Conservation (phyloP, 1,140 invertebrate species). For the Achroia grisella region DNA sequence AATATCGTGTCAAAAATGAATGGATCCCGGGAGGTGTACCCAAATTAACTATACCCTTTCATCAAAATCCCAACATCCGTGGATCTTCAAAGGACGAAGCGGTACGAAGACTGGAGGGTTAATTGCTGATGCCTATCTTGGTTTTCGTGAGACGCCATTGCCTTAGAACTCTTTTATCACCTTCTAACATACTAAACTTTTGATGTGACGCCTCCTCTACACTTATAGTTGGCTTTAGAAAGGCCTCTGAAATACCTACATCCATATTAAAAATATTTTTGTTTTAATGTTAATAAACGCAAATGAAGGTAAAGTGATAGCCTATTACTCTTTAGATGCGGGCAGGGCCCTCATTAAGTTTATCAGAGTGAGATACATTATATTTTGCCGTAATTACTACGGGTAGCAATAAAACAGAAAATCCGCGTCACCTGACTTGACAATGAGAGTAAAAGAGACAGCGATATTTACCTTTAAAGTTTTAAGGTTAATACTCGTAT, state of each 20-base stretch:
- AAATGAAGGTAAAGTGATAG: constrained; percentile 5
- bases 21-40: constrained; percentile 15
- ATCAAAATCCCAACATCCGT: constrained; percentile 16
- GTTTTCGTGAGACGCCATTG: constrained; percentile 21
- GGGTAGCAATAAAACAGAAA: constrained; percentile 1
- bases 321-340: background rate
- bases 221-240: background rate
- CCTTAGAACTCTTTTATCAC: constrained; percentile 17
- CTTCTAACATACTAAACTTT: background rate
- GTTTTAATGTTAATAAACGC: constrained; percentile 1
- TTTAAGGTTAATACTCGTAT: no score
- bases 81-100: constrained; percentile 20
- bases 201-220: background rate
- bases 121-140: constrained; percentile 28
- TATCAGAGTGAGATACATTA: constrained; percentile 2
- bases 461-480: no score
- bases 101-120: constrained; percentile 15
- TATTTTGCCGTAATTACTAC: constrained; percentile 1
- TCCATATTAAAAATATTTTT: constrained; percentile 1
- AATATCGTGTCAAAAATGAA: constrained; percentile 15
- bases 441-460: no score
- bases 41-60: constrained; percentile 22
- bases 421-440: background rate
- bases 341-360: background rate
- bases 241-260: constrained; percentile 1